Evolutionary conservation across 2,888 invertebrate species (phyloP).

Genomic region (Drosophila kuntzei): DNA sequence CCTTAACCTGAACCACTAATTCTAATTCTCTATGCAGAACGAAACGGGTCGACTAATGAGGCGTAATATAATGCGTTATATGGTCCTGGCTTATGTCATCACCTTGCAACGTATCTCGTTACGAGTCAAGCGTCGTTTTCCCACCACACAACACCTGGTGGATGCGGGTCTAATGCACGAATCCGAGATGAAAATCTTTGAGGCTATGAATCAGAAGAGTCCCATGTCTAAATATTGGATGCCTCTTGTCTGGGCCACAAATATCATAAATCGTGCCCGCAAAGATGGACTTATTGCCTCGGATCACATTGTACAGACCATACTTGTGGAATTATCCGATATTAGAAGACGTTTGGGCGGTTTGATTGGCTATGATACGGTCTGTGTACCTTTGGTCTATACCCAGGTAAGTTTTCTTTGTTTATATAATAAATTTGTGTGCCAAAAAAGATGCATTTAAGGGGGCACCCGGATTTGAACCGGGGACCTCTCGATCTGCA

Average conservation of each 20-base stretch:
- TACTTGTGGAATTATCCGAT: conserved; percentile 95
- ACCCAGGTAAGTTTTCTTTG: conserved; percentile 90
- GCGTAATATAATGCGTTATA: conserved; percentile 95
- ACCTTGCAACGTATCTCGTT: conserved; percentile 94
- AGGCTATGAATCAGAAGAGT: conserved; percentile 94
- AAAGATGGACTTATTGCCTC: conserved; percentile 93
- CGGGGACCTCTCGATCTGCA: conserved; percentile 80
- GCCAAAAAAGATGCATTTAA: not conserved
- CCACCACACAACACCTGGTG: conserved; percentile 95
- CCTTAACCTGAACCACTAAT: not conserved
- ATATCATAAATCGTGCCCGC: conserved; percentile 94
- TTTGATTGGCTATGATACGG: conserved; percentile 95
- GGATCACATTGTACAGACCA: conserved; percentile 96
- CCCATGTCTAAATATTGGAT: conserved; percentile 97
- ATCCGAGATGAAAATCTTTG: conserved; percentile 95
- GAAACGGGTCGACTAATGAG: conserved; percentile 95
- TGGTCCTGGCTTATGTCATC: conserved; percentile 95
- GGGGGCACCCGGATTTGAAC: conserved; percentile 64
- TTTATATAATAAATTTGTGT: not conserved
- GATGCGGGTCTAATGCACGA: conserved; percentile 96
- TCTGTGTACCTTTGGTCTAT: conserved; percentile 96
- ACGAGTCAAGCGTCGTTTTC: conserved; percentile 94
- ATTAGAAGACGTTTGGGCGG: conserved; percentile 93
- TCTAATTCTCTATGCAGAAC: conserved; percentile 87
- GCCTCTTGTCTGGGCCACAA: conserved; percentile 97